These are phyloP conservation scores for Dipodomys spectabilis DNA, from an alignment of 2,113 vertebrate species.

Conservation along the genomic window DNA sequence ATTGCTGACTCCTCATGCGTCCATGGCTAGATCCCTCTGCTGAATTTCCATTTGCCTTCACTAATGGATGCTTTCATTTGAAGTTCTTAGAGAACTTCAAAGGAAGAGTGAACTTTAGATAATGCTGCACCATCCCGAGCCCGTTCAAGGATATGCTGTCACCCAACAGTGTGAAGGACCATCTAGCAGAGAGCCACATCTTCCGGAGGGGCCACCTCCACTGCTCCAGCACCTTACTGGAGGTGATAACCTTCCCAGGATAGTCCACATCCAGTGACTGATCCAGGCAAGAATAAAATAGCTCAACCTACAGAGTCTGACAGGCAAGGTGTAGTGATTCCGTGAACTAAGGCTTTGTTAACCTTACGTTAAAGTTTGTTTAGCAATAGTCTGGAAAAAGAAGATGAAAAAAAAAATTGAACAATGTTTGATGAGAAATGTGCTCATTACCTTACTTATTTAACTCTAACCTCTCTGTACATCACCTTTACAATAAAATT, in stretches of 20 bases:
- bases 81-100: conserved; percentile 13
- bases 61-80: background rate
- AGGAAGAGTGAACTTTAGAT: background rate
- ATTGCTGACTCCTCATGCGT: background rate
- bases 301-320: background rate
- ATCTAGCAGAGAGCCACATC: background rate
- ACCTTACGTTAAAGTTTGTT: background rate
- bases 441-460: too few relatives aligned
- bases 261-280: background rate
- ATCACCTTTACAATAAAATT: background rate
- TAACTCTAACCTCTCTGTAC: too few relatives aligned
- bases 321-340: background rate
- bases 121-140: background rate
- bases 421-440: background rate
- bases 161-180: background rate
- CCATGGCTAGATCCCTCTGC: background rate
- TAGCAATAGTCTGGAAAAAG: background rate
- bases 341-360: background rate
- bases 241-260: background rate
- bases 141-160: background rate
- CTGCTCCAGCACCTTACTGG: background rate
- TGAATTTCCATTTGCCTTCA: conserved; percentile 12
- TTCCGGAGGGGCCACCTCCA: background rate
- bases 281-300: background rate
- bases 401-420: background rate